Base-by-base conservation (phyloP, 2,888 invertebrate species). In the Antitype chi region DNA sequence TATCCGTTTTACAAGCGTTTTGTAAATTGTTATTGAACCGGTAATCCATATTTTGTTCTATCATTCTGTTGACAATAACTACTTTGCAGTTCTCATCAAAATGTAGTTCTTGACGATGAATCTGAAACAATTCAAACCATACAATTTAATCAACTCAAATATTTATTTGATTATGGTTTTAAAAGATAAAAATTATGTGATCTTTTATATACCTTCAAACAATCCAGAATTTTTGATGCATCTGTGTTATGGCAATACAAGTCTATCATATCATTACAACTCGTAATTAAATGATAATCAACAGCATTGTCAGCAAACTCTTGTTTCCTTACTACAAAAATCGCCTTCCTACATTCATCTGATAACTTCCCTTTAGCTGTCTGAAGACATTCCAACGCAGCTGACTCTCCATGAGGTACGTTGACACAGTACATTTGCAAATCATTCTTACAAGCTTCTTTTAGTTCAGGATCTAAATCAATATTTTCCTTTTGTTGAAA, bases 401-500 rank as follows among this genome's bases (percentile, higher is more conserved):
- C 95, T 11, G 96, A 96, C 90, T 98, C 98, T 70, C 98, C 98
- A 89, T 97, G 97, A 64, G 97, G 97, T 25, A 98, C 96, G 82
- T 97, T 97, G 17, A 96, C 93, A 92, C 99, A 99, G 78, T 97
- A 97, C 63, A 97, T 96, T 82, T 97, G 97, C 43, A 99, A 98
- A 92, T 99, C 99, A 53, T 94, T 93, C 74, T 97, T 97, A 93
- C 99, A 99, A 9, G 98, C 98, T 84, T 97, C 97, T 91, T 98
- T 98, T 74, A 99, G 95, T 88, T 98, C 97, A 0, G 98, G 98
- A 95, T 99, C 99, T 81, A 98, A 97, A 82, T 98, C 97, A 84
- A 99, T 98, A 91, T 97, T 99, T 95, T 99, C 99, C 85, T 99
- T 97, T 94, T 99, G 98, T 91, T 99, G 99, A 89, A 99, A 98